A percentile compares a stretch with the other conserved stretches of the same genome.
phyloP scores from a whole-genome alignment of 2,888 invertebrate genomes.

The Sphaeridia pumilis region DNA sequence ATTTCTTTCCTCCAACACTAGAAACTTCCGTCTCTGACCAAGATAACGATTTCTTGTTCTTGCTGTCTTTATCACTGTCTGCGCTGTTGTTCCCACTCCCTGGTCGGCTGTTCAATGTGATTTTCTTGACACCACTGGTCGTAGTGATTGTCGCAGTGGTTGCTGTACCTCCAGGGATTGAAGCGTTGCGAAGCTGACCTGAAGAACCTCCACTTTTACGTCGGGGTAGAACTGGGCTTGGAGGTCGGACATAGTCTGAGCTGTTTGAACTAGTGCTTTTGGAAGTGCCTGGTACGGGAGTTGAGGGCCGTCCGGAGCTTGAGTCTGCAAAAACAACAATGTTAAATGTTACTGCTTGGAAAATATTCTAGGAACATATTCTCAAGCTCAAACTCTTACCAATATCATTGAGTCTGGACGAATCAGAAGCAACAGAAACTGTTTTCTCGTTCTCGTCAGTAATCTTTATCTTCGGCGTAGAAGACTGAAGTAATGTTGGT shows the following conservation, averaged over 20 bases:
- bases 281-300: slow-evolving; percentile 30
- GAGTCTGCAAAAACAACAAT: no score
- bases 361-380: no score
- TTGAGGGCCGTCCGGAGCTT: slow-evolving; percentile 22
- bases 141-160: neutral
- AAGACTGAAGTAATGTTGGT: slow-evolving; percentile 42
- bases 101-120: slow-evolving; percentile 38
- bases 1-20: slow-evolving; percentile 1
- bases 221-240: slow-evolving; percentile 33
- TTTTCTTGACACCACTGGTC: slow-evolving; percentile 2
- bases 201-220: slow-evolving; percentile 26
- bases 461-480: slow-evolving; percentile 39
- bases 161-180: no score
- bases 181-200: neutral
- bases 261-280: slow-evolving; percentile 1
- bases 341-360: no score
- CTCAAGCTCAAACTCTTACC: no score
- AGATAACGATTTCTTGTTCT: slow-evolving; percentile 41
- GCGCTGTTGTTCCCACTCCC: slow-evolving; percentile 40
- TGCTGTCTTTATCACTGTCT: slow-evolving; percentile 22
- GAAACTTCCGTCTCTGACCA: slow-evolving; percentile 39
- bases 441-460: slow-evolving; percentile 42
- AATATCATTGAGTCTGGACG: slow-evolving; percentile 26
- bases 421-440: slow-evolving; percentile 39
- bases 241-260: slow-evolving; percentile 24